Conservation (phyloP, 2,888 invertebrate genomes). For the Drosophila crucigera region DNA sequence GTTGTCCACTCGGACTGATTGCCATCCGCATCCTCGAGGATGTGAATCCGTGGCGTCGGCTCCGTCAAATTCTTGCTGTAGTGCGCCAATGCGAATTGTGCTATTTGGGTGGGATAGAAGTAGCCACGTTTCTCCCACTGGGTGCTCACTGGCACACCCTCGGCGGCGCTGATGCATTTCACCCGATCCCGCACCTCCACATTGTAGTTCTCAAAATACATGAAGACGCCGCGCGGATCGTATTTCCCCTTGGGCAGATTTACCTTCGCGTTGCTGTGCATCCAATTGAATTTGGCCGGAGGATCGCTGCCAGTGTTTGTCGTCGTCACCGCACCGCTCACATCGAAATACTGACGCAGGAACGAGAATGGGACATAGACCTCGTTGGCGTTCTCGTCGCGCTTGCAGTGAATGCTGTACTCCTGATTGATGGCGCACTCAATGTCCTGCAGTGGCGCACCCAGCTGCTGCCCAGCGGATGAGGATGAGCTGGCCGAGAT, state of each 20-base stretch:
- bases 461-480: constrained; percentile 33
- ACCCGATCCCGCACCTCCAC: constrained; percentile 98
- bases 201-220: constrained; percentile 99
- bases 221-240: constrained; percentile 95
- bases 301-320: constrained; percentile 55
- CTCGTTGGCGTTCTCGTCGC: constrained; percentile 90
- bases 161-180: constrained; percentile 96
- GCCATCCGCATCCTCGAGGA: constrained; percentile 91
- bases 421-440: constrained; percentile 96
- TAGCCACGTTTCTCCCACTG: constrained; percentile 99
- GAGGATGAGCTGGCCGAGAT: constrained; percentile 19
- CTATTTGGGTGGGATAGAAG: constrained; percentile 99
- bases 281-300: constrained; percentile 95
- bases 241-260: constrained; percentile 95
- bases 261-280: constrained; percentile 96
- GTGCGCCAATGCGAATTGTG: constrained; percentile 98
- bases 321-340: constrained; percentile 91
- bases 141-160: constrained; percentile 97
- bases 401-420: constrained; percentile 91
- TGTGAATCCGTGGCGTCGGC: constrained; percentile 90
- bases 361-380: constrained; percentile 97
- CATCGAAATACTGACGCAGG: constrained; percentile 97
- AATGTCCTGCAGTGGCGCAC: constrained; percentile 87
- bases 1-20: constrained; percentile 90
- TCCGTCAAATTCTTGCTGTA: constrained; percentile 97